phyloP scores from a whole-genome alignment of 2,797 vertebrate genomes.

The Anableps anableps region DNA sequence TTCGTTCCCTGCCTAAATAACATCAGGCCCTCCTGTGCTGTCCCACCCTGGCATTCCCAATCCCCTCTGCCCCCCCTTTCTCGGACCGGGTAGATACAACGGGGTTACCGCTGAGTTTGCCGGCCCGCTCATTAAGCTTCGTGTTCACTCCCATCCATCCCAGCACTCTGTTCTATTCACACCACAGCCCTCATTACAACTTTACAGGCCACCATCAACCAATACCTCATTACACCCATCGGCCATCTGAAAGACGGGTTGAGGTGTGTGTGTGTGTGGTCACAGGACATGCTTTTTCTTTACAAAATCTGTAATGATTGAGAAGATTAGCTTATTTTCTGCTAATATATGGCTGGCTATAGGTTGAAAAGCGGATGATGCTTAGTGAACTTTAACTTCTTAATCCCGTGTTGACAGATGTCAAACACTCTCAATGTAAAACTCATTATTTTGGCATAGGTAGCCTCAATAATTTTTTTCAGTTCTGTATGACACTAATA shows the following conservation, averaged over 20 bases:
- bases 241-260: slow-evolving; percentile 18
- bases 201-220: slow-evolving; percentile 76
- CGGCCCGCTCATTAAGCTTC: slow-evolving; percentile 76
- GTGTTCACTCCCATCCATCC: slow-evolving; percentile 73
- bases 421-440: background rate
- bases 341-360: background rate
- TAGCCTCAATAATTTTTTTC: background rate
- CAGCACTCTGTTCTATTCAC: slow-evolving; percentile 70
- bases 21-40: slow-evolving; percentile 70
- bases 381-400: background rate
- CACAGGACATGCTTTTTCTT: slow-evolving; percentile 31
- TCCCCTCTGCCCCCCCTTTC: slow-evolving; percentile 64
- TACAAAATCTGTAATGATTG: slow-evolving; percentile 25
- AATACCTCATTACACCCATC: slow-evolving; percentile 68
- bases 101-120: slow-evolving; percentile 68
- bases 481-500: background rate
- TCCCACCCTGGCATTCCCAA: slow-evolving; percentile 72
- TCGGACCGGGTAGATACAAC: slow-evolving; percentile 62
- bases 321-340: slow-evolving; percentile 15
- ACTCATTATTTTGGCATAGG: background rate
- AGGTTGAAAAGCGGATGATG: background rate
- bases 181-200: slow-evolving; percentile 62
- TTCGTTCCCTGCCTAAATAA: slow-evolving; percentile 75
- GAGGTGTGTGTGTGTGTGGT: slow-evolving; percentile 52
- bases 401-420: background rate